Conservation (phyloP, 2,113 vertebrate genomes). For the Romanogobio albipinnatus region DNA sequence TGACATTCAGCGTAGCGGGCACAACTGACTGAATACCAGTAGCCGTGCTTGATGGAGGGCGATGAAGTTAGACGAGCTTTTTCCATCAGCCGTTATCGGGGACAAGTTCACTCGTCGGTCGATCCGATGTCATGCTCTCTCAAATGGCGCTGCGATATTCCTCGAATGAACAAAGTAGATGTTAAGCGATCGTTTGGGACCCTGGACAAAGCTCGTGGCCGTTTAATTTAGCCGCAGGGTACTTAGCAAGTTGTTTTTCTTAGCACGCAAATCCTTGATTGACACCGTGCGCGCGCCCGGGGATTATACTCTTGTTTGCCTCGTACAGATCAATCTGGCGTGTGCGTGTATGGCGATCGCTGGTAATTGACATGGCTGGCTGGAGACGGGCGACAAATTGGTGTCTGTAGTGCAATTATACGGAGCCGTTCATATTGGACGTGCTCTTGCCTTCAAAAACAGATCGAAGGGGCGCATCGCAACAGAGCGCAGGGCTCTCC, state of each 20-base stretch:
- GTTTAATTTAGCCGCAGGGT: constrained; percentile 65
- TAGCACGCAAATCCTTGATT: constrained; percentile 73
- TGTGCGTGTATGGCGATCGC: constrained; percentile 27
- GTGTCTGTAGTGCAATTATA: constrained; percentile 26
- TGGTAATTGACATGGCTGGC: constrained; percentile 52
- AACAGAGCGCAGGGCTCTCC: not conserved
- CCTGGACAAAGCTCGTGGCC: constrained; percentile 41
- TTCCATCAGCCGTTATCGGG: not conserved
- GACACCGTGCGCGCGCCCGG: constrained; percentile 70
- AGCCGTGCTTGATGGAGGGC: constrained; percentile 9
- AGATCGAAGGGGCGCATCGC: not conserved
- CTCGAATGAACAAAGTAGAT: constrained; percentile 8
- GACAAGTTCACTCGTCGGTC: constrained; percentile 36
- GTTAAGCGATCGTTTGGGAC: constrained; percentile 12
- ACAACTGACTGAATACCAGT: not conserved
- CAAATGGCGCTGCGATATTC: not conserved
- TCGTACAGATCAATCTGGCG: constrained; percentile 18
- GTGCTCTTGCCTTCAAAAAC: not conserved
- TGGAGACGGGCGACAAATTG: constrained; percentile 42
- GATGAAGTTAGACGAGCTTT: constrained; percentile 35
- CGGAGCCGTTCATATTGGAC: not conserved
- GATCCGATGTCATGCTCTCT: not conserved
- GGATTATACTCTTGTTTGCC: constrained; percentile 72
- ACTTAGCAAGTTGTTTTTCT: constrained; percentile 68
- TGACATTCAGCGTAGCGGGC: constrained; percentile 16